Evolutionary conservation across 2,888 invertebrate genomes (phyloP).

Genomic region (Stegana nigrithorax): DNA sequence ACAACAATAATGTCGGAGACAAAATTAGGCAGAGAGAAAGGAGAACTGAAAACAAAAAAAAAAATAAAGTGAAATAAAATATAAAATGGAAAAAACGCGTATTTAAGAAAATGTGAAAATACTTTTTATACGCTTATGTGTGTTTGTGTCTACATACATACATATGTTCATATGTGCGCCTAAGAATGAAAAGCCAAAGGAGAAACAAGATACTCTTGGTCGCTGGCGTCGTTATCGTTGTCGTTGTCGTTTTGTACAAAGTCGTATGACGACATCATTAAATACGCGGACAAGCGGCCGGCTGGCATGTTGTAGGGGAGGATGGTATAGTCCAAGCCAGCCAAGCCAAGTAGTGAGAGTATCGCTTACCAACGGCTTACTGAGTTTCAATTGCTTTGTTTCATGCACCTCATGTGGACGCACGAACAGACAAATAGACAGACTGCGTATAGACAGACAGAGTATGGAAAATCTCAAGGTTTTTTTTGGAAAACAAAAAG

Average conservation of each 20-base stretch:
- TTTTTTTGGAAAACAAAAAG: not conserved
- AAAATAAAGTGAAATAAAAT: not conserved
- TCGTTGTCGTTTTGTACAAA: no score
- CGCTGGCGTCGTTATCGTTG: not conserved
- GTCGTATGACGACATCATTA: not conserved
- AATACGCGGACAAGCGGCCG: not conserved
- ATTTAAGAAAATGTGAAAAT: not conserved
- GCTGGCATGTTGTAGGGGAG: no score
- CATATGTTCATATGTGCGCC: not conserved
- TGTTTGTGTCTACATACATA: no score
- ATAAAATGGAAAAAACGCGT: not conserved
- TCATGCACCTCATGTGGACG: no score
- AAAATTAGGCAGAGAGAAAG: not conserved
- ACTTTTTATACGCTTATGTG: no score
- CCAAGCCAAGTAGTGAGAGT: no score
- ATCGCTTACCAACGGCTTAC: no score
- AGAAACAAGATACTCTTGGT: not conserved
- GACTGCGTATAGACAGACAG: no score
- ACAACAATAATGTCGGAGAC: no score
- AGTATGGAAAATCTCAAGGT: slow-evolving; percentile 16
- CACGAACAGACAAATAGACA: no score
- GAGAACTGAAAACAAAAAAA: not conserved
- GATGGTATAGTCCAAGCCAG: no score
- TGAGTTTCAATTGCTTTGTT: no score
- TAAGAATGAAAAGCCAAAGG: not conserved